Base-by-base conservation (phyloP, 2,888 invertebrate genomes). In the Galerucella nymphaeae region DNA sequence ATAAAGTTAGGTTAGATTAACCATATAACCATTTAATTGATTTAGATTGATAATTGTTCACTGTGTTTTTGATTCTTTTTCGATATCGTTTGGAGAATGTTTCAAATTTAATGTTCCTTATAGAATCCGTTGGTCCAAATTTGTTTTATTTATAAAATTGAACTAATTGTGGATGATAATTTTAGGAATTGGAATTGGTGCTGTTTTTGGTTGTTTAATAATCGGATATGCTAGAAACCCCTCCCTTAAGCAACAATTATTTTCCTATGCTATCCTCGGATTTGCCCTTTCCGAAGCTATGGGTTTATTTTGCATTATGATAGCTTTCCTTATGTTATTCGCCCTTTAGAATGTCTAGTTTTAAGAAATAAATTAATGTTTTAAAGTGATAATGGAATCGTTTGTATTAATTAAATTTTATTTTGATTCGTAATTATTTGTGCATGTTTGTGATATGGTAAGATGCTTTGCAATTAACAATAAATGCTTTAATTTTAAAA, bases 291-390 rank as follows among this genome's bases (percentile, higher is more conserved):
- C 97, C 80, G 99, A 99, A 91, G 98, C 98, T 83, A 97, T 99
- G 97, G 98, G 98, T 86, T 92, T 99, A 77, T 99, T 99, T 91
- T 98, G 98, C 91, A 90, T 99, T 85, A 98, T 98, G 97, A 97
- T 99, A 91, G 96, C 97, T 79, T 98, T 99, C 91, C 89, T 99
- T 85, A 92, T 99, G 89, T 90, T 99, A 84, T 99, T 97, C 89
- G 97, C 96, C 85, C 93, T 97, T 89, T 98, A 94, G 90, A 78
- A 77, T 75, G 76, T 74, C 89, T 98, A 94, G 90, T 78, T 79
- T 72, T 77, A 78, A 76, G 75, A 75, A 72, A 76, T 74, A 78
- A 78, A 76, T 63, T 64, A 18, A 59, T 38, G 14, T 75, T 76
- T 71, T 69, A 70, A 73, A 58, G 65, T 65, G 65, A 45, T 65